These are phyloP conservation scores for Serrognathus titanus DNA, from an alignment of 2,888 invertebrate genomes.

Conservation along the genomic window DNA sequence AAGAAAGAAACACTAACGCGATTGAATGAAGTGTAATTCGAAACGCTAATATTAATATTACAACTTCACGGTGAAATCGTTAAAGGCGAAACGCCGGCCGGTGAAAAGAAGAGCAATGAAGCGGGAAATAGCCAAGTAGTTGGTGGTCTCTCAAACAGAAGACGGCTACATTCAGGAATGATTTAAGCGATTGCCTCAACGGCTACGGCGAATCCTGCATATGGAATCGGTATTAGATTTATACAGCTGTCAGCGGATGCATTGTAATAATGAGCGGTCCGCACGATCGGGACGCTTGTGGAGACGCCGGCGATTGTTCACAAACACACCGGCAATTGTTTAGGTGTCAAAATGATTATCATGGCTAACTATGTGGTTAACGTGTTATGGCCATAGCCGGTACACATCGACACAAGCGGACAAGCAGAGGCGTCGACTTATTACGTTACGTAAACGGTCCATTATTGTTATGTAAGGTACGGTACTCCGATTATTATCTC, in stretches of 20 bases:
- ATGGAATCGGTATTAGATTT: conserved; percentile 27
- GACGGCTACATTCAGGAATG: conserved; percentile 21
- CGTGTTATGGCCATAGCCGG: conserved; percentile 14
- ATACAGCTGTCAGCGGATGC: conserved; percentile 32
- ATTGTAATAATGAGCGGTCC: conserved; percentile 34
- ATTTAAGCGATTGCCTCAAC: conserved; percentile 24
- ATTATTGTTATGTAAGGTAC: conserved; percentile 4
- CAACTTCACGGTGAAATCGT: conserved; percentile 11
- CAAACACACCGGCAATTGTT: conserved; percentile 24
- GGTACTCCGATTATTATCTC: conserved; percentile 8
- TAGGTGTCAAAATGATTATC: conserved; percentile 28
- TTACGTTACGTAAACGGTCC: conserved; percentile 13
- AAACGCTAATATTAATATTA: conserved; percentile 6
- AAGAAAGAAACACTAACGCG: neutral
- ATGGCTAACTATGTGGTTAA: conserved; percentile 22
- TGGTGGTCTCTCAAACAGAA: conserved; percentile 18
- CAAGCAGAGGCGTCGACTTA: conserved; percentile 1
- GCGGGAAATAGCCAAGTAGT: conserved; percentile 14
- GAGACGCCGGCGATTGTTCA: conserved; percentile 29
- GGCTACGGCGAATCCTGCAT: conserved; percentile 24
- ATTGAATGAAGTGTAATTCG: conserved; percentile 5
- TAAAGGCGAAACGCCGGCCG: conserved; percentile 3
- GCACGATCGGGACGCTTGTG: conserved; percentile 31
- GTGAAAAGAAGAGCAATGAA: conserved; percentile 5
- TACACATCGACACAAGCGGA: conserved; percentile 2